Base-by-base conservation (phyloP, 1,140 invertebrate genomes). In the Atopsyche davidsoni region DNA sequence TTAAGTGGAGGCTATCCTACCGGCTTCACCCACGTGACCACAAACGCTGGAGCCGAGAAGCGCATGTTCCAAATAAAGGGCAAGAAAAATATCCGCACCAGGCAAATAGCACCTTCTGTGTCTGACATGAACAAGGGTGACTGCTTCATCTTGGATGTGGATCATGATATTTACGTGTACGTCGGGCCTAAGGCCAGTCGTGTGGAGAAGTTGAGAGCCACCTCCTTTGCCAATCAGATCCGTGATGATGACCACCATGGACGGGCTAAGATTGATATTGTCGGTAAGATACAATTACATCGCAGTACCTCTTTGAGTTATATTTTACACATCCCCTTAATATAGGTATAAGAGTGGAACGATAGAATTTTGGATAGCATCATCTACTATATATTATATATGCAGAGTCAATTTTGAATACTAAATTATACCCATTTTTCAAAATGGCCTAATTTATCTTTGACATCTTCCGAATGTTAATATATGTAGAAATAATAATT, bases 71-170 rank as follows among this genome's bases (percentile, higher is more conserved):
- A 91, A 59, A 83, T 93, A 31, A 94, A 93, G 67, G 91, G 91
- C 41, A 91, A 92, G 60, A 79, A 81, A 46, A 89, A 92, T 63
- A 82, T 92, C 38, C 77, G 89, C 38, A 83, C 91, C 7, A 75
- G 79, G 50, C 82, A 89, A 75, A 83, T 85, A 34, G 78, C 82
- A 44, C 77, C 85, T 7, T 75, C 75, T 10, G 82, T 89, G 34
- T 76, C 79, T 1, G 84, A 85, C 0, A 87, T 94, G 82, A 94
- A 93, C 72, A 82, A 86, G 67, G 89, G 89, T 1, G 91, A 94
- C 64, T 87, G 85, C 57, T 95, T 92, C 70, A 88, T 94, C 60
- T 66, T 94, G 52, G 91, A 95, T 67, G 69, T 79, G 13, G 85
- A 85, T 19, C 78, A 78, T 43, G 77, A 84, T 47, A 81, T 92